Base-by-base conservation (phyloP, 1,140 invertebrate species). In the Sesamia nonagrioides region DNA sequence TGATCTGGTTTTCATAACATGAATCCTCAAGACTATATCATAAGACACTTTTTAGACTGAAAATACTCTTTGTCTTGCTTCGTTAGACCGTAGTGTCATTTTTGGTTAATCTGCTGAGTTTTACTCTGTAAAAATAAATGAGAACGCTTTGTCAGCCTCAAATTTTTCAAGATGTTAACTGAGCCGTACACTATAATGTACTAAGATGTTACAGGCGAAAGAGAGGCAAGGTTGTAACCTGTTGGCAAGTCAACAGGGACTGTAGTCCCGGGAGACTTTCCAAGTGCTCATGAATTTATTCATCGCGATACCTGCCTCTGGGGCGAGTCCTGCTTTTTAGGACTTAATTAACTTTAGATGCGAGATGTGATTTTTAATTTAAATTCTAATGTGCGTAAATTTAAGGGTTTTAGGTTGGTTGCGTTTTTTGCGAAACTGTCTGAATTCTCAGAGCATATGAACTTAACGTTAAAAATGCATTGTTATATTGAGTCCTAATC, bases 281-380 rank as follows among this genome's bases (percentile, higher is more conserved):
- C 58, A 61, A 75, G 56, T 61, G 58, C 73, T 75, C 73, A 75
- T 75, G 73, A 75, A 75, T 75, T 45, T 75, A 75, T 75, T 75
- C 73, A 75, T 63, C 58, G 40, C 56, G 58, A 60, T 60, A 69
- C 73, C 37, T 61, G 73, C 73, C 58, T 60, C 73, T 42, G 71
- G 71, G 71, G 40, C 71, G 37, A 58, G 17, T 75, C 21, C 42
- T 58, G 58, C 56, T 75, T 61, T 61, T 75, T 75, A 63, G 37
- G 73, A 48, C 56, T 61, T 75, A 75, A 75, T 75, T 75, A 75
- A 75, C 56, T 74, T 63, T 75, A 69, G 72, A 60, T 7, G 40
- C 58, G 52, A 48, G 21, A 50, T 75, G 72, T 73, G 52, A 73
- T 61, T 75, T 75, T 75, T 40, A 48, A 40, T 8, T 56, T 42